Evolutionary conservation across 2,888 invertebrate species (phyloP).

Genomic region (Beris morrisii): DNA sequence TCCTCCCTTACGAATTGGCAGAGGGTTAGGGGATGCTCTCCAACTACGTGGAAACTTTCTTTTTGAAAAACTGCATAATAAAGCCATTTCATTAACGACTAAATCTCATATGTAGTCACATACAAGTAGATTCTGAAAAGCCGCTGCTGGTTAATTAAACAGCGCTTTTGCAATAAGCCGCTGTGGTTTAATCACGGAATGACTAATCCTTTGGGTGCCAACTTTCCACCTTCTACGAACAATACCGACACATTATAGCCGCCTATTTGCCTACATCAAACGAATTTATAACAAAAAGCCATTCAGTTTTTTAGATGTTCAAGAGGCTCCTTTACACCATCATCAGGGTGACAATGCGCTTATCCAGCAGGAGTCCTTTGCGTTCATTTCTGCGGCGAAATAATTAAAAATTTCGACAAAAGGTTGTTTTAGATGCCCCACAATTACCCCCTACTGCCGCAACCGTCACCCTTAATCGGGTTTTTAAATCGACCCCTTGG

Average conservation of each 20-base stretch:
- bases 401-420: conserved; percentile 24
- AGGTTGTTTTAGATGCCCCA: conserved; percentile 11
- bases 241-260: background rate
- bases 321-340: conserved; percentile 6
- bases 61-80: no score
- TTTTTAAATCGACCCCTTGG: background rate
- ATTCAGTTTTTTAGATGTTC: background rate
- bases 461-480: background rate
- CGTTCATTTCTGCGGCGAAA: conserved; percentile 17
- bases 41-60: no score
- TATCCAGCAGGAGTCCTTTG: background rate
- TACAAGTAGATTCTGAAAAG: no score
- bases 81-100: no score
- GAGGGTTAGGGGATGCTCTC: no score
- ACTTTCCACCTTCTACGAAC: background rate
- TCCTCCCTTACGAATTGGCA: no score
- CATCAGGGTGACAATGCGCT: conserved; percentile 13
- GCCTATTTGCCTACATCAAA: conserved; percentile 8
- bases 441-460: no score
- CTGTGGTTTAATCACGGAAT: conserved; percentile 4
- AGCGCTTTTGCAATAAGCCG: no score
- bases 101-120: no score
- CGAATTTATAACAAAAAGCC: background rate
- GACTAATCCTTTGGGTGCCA: background rate
- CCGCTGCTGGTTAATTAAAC: no score